Conservation (phyloP, 2,888 invertebrate genomes). For the Dysmachus trigonus region DNA sequence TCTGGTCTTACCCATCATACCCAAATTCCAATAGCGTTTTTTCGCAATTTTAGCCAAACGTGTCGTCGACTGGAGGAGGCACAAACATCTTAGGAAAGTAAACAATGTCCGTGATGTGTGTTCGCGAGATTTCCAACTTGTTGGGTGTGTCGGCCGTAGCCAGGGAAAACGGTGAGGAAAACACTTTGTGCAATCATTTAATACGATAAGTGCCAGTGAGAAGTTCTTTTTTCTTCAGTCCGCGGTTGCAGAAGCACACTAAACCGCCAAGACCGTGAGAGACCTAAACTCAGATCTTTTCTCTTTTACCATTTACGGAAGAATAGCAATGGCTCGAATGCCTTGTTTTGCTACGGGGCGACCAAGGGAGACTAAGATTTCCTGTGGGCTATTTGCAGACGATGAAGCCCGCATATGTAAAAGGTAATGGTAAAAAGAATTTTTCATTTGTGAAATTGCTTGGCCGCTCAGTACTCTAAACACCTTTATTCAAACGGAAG, state of each 20-base stretch:
- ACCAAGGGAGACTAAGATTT: background rate
- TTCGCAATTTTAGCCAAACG: background rate
- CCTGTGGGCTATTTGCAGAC: constrained; percentile 2
- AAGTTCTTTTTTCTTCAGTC: constrained; percentile 29
- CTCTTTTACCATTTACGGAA: constrained; percentile 45
- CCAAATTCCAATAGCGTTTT: background rate
- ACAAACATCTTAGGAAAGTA: constrained; percentile 9
- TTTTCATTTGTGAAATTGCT: background rate
- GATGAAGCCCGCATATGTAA: constrained; percentile 22
- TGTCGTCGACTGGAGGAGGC: background rate
- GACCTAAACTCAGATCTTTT: constrained; percentile 32
- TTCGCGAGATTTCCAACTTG: constrained; percentile 41
- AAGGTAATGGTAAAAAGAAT: background rate
- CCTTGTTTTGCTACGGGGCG: background rate
- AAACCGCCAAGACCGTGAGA: constrained; percentile 21
- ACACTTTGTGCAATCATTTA: constrained; percentile 45
- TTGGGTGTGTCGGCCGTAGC: constrained; percentile 43
- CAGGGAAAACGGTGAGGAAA: constrained; percentile 14
- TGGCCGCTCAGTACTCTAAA: background rate
- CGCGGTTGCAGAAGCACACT: background rate
- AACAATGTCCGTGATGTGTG: background rate
- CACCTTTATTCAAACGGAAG: background rate
- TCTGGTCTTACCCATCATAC: background rate
- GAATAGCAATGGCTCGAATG: constrained; percentile 43
- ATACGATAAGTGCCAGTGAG: constrained; percentile 46